These are phyloP conservation scores for Picus viridis DNA, from an alignment of 2,797 vertebrate genomes.

Conservation along the genomic window DNA sequence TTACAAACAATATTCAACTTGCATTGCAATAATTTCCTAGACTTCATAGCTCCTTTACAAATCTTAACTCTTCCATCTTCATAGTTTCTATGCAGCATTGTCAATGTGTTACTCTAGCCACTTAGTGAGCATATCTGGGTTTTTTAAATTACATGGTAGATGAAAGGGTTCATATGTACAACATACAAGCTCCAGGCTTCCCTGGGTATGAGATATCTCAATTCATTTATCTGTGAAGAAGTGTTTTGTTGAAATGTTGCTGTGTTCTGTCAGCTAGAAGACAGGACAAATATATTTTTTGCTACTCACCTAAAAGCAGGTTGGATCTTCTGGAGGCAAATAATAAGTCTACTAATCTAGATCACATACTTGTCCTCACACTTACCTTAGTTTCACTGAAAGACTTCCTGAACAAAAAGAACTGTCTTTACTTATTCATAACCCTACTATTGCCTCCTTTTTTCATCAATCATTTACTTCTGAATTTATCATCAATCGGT, in stretches of 20 bases:
- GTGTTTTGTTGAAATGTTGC: not conserved
- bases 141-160: not conserved
- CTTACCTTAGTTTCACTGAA: not conserved
- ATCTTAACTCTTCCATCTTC: not conserved
- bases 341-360: not conserved
- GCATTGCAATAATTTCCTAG: not conserved
- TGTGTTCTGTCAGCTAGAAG: not conserved
- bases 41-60: not conserved
- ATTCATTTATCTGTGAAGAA: not conserved
- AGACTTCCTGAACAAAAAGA: not conserved
- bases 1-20: not conserved
- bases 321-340: not conserved
- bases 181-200: not conserved
- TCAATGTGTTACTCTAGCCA: not conserved
- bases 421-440: not conserved
- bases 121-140: not conserved
- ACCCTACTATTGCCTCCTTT: not conserved
- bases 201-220: not conserved
- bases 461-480: too few species aligned
- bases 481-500: not conserved
- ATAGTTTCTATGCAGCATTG: not conserved
- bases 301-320: not conserved
- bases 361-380: not conserved
- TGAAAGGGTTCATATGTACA: not conserved
- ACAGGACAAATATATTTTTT: not conserved